Evolutionary conservation across 2,797 vertebrate genomes (phyloP).

Genomic region (Acrocephalus scirpaceus): DNA sequence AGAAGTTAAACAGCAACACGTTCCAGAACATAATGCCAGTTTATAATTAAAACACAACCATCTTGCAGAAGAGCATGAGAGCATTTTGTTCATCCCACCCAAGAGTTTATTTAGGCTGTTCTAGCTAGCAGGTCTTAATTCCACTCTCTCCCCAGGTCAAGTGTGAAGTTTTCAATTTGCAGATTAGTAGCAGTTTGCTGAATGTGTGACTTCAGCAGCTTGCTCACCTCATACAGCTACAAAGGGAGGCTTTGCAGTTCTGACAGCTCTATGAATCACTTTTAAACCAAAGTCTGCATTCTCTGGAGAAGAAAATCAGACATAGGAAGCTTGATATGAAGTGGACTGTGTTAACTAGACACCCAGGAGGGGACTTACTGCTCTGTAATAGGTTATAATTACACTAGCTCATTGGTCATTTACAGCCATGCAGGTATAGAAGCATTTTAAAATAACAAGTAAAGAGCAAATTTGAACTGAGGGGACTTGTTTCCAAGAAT

Average conservation of each 20-base stretch:
- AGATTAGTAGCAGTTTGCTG: slow-evolving; percentile 29
- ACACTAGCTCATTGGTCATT: not conserved
- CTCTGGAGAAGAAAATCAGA: not conserved
- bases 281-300: not conserved
- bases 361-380: not conserved
- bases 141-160: not conserved
- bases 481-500: not conserved
- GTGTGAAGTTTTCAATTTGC: slow-evolving; percentile 42
- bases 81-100: not conserved
- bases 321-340: not conserved
- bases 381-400: not conserved
- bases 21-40: not conserved
- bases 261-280: not conserved
- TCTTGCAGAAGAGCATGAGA: not conserved
- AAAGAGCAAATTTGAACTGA: not conserved
- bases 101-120: not conserved
- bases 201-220: not conserved
- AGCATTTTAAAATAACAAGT: not conserved
- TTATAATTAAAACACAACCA: not conserved
- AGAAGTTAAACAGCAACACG: not conserved
- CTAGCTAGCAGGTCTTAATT: not conserved
- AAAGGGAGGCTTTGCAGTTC: not conserved
- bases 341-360: not conserved
- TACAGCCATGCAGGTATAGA: not conserved
- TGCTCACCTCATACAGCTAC: not conserved